Base-by-base conservation (phyloP, 2,888 invertebrate genomes). In the Polyommatus icarus region DNA sequence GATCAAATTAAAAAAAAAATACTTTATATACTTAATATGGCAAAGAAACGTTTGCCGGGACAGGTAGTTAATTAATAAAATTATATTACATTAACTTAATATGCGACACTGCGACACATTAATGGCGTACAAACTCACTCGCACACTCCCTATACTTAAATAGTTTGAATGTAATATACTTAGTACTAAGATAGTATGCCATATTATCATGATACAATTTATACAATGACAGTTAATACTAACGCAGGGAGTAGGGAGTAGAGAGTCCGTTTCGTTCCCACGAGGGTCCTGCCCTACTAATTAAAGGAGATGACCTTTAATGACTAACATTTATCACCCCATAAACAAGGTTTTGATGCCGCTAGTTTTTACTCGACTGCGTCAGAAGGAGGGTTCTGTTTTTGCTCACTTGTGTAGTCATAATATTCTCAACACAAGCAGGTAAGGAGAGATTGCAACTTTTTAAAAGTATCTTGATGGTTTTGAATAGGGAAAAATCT, bases 231-330 rank as follows among this genome's bases (percentile, higher is more conserved):
- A 59, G n/a, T 59, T 20, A 8, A 61, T 61, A n/a, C n/a, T 40
- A 3, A 40, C 40, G n/a, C 12, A 29, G 54, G 24, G 46, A 29
- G 46, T 46, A 8, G 36, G 36, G 36, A 18, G 50, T 20, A 67
- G 20, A 12, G 46, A 46, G 10, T 46, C 71, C 75, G 67, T 73
- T 76, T 54, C 76, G 40, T 46, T 46, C 46, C 10, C 46, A 46
- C 46, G 46, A 46, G 46, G 46, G 46, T 46, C 46, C 46, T 78
- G 80, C 80, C 82, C 82, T 73, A 20, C 77, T 82, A 83, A 83
- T 82, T 82, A 82, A 82, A 81, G 79, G 61, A 79, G 80, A 73
- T 79, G 78, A 76, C 79, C 77, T 77, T 77, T 72, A 71, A 77
- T 77, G 50, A 77, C 46, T 57, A 71, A 78, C 78, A 76, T 77